These are phyloP conservation scores for Fragum whitleyi DNA, from an alignment of 2,888 invertebrate genomes.

Conservation along the genomic window DNA sequence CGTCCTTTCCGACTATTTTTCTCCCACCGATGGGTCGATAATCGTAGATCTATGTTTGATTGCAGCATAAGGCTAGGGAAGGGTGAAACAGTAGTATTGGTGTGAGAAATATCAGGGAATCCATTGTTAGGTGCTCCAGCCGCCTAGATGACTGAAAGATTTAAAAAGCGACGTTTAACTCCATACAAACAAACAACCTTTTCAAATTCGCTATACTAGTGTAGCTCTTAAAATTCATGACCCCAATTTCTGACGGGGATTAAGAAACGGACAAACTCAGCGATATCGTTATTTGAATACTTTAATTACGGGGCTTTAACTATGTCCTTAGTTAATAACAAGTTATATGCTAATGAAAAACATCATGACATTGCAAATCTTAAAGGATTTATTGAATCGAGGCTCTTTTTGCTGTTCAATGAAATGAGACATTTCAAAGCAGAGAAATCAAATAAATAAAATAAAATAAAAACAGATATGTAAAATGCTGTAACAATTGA, in stretches of 20 bases:
- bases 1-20: too few relatives aligned
- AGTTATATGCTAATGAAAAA: not conserved
- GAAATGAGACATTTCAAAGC: too few relatives aligned
- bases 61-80: not conserved
- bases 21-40: not conserved
- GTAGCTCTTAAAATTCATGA: too few relatives aligned
- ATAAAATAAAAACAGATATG: too few relatives aligned
- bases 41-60: not conserved
- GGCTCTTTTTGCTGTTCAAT: too few relatives aligned
- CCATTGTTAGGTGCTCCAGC: too few relatives aligned
- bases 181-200: not conserved
- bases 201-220: too few relatives aligned
- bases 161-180: not conserved
- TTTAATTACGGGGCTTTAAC: not conserved
- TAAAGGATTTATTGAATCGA: too few relatives aligned
- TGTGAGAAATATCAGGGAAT: not conserved
- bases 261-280: not conserved
- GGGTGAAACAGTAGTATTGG: too few relatives aligned
- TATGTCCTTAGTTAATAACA: not conserved
- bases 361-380: not conserved
- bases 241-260: not conserved
- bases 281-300: slow-evolving; percentile 9
- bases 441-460: too few relatives aligned
- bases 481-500: too few relatives aligned
- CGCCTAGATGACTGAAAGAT: not conserved